Evolutionary conservation across 2,888 invertebrate genomes (phyloP).

Genomic region (Malacosoma neustria): DNA sequence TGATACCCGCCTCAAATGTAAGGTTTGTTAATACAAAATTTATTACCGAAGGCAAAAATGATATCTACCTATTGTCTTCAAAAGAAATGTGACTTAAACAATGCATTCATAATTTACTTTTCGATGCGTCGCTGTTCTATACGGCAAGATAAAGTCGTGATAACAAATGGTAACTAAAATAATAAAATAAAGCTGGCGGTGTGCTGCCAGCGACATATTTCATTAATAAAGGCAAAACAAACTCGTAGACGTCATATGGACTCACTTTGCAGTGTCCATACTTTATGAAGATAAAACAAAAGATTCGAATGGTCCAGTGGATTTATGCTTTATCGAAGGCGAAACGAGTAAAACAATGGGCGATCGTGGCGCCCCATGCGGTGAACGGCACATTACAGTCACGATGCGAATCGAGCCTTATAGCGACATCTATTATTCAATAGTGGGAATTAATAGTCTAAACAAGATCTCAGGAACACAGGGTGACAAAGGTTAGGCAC

Average conservation of each 20-base stretch:
- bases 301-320: conserved; percentile 57
- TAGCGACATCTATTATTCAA: conserved; percentile 63
- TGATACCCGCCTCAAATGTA: conserved; percentile 17
- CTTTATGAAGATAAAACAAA: conserved; percentile 72
- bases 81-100: conserved; percentile 60
- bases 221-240: conserved; percentile 74
- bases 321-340: conserved; percentile 70
- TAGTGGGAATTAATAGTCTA: conserved; percentile 29
- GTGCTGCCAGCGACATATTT: conserved; percentile 68
- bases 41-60: conserved; percentile 58
- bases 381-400: conserved; percentile 38
- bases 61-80: conserved; percentile 63
- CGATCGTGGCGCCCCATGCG: conserved; percentile 72
- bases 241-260: conserved; percentile 60
- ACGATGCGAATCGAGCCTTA: conserved; percentile 15
- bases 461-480: conserved; percentile 6
- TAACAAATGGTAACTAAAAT: conserved; percentile 74
- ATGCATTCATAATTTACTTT: conserved; percentile 71
- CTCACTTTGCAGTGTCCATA: conserved; percentile 74
- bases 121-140: conserved; percentile 59
- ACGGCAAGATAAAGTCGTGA: conserved; percentile 70
- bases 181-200: conserved; percentile 64
- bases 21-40: conserved; percentile 59
- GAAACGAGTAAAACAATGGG: conserved; percentile 63
- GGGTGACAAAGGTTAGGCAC: conserved; percentile 29